Conservation (phyloP, 2,797 vertebrate species). For the Gymnoscopelus microlampas region DNA sequence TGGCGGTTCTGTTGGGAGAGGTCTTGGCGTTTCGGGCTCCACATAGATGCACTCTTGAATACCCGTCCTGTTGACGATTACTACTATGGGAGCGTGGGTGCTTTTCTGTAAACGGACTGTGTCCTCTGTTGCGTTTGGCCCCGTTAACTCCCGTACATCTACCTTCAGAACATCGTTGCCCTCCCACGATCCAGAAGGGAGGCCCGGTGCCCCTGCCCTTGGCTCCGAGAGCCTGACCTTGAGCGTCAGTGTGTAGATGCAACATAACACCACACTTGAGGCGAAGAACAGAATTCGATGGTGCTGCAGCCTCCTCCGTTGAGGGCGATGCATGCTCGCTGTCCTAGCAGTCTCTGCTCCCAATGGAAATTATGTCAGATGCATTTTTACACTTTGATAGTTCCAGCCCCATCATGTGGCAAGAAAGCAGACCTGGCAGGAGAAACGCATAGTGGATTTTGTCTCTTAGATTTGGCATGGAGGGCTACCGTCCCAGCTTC, state of each 20-base stretch:
- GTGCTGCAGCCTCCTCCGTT: slow-evolving; percentile 76
- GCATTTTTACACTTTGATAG: slow-evolving; percentile 46
- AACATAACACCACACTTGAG: slow-evolving; percentile 78
- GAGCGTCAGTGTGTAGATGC: slow-evolving; percentile 79
- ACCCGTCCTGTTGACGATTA: slow-evolving; percentile 76
- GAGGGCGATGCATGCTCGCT: slow-evolving; percentile 73
- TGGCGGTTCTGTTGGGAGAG: slow-evolving; percentile 28
- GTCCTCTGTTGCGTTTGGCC: slow-evolving; percentile 62
- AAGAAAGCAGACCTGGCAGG: slow-evolving; percentile 23
- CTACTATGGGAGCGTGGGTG: slow-evolving; percentile 41
- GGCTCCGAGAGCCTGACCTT: slow-evolving; percentile 63
- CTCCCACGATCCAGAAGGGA: slow-evolving; percentile 20
- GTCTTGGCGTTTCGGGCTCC: slow-evolving; percentile 71
- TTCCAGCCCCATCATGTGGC: slow-evolving; percentile 29
- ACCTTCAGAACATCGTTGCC: slow-evolving; percentile 39
- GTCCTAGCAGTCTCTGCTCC: slow-evolving; percentile 41
- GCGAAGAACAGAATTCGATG: slow-evolving; percentile 82
- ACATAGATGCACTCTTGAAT: slow-evolving; percentile 85
- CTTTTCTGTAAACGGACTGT: slow-evolving; percentile 6
- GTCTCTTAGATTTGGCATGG: slow-evolving; percentile 40
- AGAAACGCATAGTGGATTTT: slow-evolving; percentile 35
- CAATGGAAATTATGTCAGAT: slow-evolving; percentile 51
- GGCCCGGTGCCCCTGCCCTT: slow-evolving; percentile 46
- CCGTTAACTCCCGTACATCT: slow-evolving; percentile 55
- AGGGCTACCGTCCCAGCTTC: slow-evolving; percentile 19